Evolutionary conservation across 2,113 vertebrate species (phyloP), one percentile per base, ranked within the genome.

Genomic region (Menura novaehollandiae): DNA sequence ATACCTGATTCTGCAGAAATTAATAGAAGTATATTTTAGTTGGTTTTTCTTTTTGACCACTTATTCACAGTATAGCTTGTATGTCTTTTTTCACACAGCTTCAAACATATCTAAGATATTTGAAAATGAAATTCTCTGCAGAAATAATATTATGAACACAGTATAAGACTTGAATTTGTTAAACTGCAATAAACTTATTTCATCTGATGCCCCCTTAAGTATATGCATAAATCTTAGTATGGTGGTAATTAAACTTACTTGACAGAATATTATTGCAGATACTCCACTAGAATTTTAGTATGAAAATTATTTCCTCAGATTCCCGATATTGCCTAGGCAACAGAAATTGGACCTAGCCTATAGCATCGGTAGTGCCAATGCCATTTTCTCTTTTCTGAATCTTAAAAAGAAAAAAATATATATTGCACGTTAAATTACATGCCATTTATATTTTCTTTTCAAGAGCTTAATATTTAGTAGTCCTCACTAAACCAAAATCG

Each of bases 31-130:
- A n/a, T 10, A 69, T 73, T 75, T 58, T 32, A 77, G 6, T 24
- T 62, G 9, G 0, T 0, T 0, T 23, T 33, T 20, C 13, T 33
- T 59, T 84, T 55, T 15, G 41, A 37, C 7, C n/a, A 46, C 1
- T 75, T 91, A 39, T 43, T 80, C 11, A 23, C 4, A 62, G 2
- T 27, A 26, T 27, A 53, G 22, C 7, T 80, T 56, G 1, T 22
- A 35, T 76, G 17, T 37, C 24, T 51, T 63, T 79, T 19, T 83
- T 91, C 58, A 73, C 3, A n/a, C 14, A 24, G 6, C 43, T 94
- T 73, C 15, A 73, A 75, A 85, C 9, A 56, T 32, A 64, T 2
- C 4, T 33, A n/a, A 52, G 32, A n/a, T 11, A 56, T 51, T 58
- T 82, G 23, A 10, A 64, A 28, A n/a, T 22, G 1, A 17, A 55